These are phyloP conservation scores for Theropithecus gelada DNA, from an alignment of 2,113 vertebrate genomes.

Conservation along the genomic window DNA sequence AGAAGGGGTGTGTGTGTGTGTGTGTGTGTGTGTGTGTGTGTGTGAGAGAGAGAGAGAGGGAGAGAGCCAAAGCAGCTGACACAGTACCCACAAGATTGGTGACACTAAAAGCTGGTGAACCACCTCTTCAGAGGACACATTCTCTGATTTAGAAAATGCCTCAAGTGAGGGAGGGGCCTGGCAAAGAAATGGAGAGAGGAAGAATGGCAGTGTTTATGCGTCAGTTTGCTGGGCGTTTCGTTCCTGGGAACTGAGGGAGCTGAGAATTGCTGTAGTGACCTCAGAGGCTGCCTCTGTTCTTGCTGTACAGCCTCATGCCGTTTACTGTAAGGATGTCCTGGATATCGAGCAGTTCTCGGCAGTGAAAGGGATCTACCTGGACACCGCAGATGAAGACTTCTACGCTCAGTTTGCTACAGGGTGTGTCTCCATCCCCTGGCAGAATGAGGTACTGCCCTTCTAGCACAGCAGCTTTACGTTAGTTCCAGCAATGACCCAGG, in stretches of 20 bases:
- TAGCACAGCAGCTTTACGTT: background rate
- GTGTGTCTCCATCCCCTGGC: conserved; percentile 96
- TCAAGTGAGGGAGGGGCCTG: background rate
- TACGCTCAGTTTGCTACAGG: conserved; percentile 94
- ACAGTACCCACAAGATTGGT: background rate
- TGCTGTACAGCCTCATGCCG: conserved; percentile 87
- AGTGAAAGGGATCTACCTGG: conserved; percentile 93
- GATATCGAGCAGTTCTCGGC: conserved; percentile 94
- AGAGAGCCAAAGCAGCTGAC: background rate
- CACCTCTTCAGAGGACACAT: background rate
- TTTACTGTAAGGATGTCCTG: conserved; percentile 94
- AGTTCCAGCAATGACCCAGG: background rate
- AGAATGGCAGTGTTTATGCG: fast-evolving
- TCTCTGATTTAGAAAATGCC: background rate
- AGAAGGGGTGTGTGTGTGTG: background rate
- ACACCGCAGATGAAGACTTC: conserved; percentile 90
- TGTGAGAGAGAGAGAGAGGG: background rate
- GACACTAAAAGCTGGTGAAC: background rate
- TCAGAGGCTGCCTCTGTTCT: background rate
- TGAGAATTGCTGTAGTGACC: fast-evolving
- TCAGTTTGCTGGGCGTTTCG: background rate
- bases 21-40: background rate
- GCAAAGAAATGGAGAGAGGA: background rate
- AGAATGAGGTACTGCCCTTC: conserved; percentile 92
- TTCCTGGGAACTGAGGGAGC: background rate